phyloP scores from a whole-genome alignment of 2,888 invertebrate genomes.

The Pseudoips prasinana region DNA sequence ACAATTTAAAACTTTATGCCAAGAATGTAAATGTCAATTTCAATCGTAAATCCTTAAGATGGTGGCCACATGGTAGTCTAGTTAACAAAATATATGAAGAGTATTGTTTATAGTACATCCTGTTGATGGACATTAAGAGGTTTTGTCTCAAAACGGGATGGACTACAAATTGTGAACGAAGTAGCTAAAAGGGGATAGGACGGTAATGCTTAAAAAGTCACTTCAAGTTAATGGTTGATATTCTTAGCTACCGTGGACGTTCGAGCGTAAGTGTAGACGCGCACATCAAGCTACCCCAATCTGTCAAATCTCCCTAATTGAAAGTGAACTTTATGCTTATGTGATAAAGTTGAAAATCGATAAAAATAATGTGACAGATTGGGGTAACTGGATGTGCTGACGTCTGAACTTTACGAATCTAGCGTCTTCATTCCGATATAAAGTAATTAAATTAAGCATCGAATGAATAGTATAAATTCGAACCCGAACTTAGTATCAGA shows the following conservation, averaged over 20 bases:
- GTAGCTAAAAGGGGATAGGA: conserved; percentile 13
- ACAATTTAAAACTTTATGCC: conserved; percentile 45
- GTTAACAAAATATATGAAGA: conserved; percentile 70
- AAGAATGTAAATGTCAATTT: conserved; percentile 29
- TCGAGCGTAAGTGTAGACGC: no score
- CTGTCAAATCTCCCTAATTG: no score
- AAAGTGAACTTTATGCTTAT: no score
- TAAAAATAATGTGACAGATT: no score
- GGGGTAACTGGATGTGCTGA: no score
- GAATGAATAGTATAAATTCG: no score
- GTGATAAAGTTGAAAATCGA: no score
- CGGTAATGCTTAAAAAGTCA: conserved; percentile 7
- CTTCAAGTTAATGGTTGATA: conserved; percentile 2
- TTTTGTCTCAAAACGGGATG: conserved; percentile 37
- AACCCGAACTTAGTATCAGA: no score
- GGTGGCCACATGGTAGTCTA: conserved; percentile 55
- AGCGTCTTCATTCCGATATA: no score
- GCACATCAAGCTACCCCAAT: no score
- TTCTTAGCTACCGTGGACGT: conserved; percentile 1
- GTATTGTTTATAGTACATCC: conserved; percentile 60
- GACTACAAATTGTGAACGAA: conserved; percentile 27
- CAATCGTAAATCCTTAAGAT: conserved; percentile 35
- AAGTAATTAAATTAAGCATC: no score
- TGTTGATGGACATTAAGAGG: conserved; percentile 67
- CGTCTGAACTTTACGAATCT: no score